These are phyloP conservation scores for Girardinus metallicus DNA, from an alignment of 2,797 vertebrate genomes.

Conservation along the genomic window DNA sequence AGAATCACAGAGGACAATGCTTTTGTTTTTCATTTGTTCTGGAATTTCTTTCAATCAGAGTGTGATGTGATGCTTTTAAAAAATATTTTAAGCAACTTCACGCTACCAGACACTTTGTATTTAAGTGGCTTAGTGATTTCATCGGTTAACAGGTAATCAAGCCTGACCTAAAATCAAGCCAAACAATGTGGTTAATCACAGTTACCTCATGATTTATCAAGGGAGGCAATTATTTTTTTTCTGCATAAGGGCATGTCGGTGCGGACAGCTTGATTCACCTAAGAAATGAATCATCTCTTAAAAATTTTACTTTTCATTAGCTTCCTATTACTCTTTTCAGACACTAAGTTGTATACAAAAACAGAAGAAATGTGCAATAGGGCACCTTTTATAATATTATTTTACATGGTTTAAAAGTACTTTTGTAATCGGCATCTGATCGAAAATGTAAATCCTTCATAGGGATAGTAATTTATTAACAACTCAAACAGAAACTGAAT, in stretches of 20 bases:
- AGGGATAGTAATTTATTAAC: background rate
- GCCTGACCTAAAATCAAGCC: background rate
- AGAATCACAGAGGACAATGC: background rate
- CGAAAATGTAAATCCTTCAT: background rate
- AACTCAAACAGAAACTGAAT: conserved; percentile 11
- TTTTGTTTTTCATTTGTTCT: background rate
- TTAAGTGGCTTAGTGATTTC: background rate
- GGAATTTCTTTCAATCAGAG: background rate
- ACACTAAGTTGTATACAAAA: background rate
- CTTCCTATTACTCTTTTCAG: background rate
- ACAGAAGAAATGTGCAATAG: background rate
- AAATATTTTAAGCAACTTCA: background rate
- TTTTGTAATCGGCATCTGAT: background rate
- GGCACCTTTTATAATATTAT: background rate
- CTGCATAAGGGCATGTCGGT: background rate
- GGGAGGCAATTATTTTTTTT: background rate
- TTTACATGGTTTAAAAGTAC: background rate
- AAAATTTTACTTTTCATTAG: background rate
- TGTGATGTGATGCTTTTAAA: background rate
- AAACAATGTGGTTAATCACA: background rate
- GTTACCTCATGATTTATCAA: background rate
- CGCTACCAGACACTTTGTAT: background rate
- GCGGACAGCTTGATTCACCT: background rate
- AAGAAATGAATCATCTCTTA: background rate
- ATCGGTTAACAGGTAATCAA: background rate